These are phyloP conservation scores for Leptura quadrifasciata DNA, from an alignment of 2,888 invertebrate species.

Conservation along the genomic window DNA sequence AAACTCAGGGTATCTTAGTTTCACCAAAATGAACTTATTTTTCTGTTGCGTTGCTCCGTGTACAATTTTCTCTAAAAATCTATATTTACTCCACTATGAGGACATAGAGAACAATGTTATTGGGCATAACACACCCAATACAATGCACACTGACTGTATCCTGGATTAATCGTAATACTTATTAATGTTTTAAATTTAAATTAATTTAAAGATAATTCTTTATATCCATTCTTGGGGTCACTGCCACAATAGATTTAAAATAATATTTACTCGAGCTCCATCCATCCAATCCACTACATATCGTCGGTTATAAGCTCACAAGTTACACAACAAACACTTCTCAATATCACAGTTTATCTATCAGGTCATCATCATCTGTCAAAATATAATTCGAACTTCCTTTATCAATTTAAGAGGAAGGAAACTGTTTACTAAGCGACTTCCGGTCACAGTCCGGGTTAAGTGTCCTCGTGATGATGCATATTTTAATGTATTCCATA, in stretches of 20 bases:
- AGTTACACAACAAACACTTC: not conserved
- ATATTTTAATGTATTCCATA: slow-evolving; percentile 13
- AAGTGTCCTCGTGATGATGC: slow-evolving; percentile 27
- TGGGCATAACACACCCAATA: too few species aligned
- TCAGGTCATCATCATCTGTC: slow-evolving; percentile 23
- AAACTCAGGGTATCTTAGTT: too few species aligned
- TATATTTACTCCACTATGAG: too few species aligned
- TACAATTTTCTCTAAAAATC: too few species aligned
- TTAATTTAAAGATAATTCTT: not conserved
- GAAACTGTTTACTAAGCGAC: slow-evolving; percentile 47
- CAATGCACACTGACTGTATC: too few species aligned
- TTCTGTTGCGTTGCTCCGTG: too few species aligned
- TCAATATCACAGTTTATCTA: slow-evolving; percentile 20
- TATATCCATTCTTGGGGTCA: not conserved
- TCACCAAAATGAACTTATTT: too few species aligned
- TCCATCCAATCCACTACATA: not conserved
- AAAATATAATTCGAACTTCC: slow-evolving; percentile 27
- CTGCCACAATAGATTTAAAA: not conserved
- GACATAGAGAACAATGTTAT: too few species aligned
- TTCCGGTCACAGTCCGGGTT: slow-evolving; percentile 46
- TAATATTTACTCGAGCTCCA: not conserved
- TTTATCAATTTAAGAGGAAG: slow-evolving; percentile 50
- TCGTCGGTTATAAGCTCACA: not conserved
- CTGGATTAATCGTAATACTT: too few species aligned
- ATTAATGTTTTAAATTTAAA: too few species aligned